A percentile compares a stretch with the other conserved stretches of the same genome.
Evolutionary conservation across 2,113 vertebrate species (phyloP).

Genomic region (Anoura caudifer): DNA sequence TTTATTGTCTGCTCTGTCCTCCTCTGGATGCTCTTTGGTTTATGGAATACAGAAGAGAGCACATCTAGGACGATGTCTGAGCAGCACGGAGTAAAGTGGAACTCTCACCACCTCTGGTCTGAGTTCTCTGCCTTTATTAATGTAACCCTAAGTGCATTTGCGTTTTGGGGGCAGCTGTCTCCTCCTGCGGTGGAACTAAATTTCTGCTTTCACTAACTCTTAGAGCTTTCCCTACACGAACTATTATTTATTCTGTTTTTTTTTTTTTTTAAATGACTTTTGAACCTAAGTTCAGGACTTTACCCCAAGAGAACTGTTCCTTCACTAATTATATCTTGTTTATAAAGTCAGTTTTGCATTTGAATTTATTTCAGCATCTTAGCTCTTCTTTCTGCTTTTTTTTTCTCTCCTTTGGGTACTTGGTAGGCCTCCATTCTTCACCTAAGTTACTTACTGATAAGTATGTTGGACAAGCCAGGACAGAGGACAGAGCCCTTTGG

Average conservation of each 20-base stretch:
- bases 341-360: background rate
- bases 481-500: slow-evolving; percentile 69
- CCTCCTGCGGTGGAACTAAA: background rate
- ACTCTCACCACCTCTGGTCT: background rate
- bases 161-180: background rate
- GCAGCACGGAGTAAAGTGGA: background rate
- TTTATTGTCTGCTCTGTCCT: background rate
- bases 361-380: background rate
- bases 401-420: background rate
- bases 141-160: background rate
- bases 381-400: background rate
- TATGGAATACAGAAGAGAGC: background rate
- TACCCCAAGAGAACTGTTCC: background rate
- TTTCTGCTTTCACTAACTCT: slow-evolving; percentile 7
- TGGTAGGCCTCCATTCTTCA: background rate
- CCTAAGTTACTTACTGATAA: slow-evolving; percentile 54
- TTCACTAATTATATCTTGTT: background rate
- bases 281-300: background rate
- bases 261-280: background rate
- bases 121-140: background rate
- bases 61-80: background rate
- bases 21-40: background rate
- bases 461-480: slow-evolving; percentile 68
- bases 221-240: background rate
- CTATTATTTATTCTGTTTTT: background rate